These are phyloP conservation scores for Lepeophtheirus salmonis DNA, from an alignment of 1,140 invertebrate genomes.

Conservation along the genomic window DNA sequence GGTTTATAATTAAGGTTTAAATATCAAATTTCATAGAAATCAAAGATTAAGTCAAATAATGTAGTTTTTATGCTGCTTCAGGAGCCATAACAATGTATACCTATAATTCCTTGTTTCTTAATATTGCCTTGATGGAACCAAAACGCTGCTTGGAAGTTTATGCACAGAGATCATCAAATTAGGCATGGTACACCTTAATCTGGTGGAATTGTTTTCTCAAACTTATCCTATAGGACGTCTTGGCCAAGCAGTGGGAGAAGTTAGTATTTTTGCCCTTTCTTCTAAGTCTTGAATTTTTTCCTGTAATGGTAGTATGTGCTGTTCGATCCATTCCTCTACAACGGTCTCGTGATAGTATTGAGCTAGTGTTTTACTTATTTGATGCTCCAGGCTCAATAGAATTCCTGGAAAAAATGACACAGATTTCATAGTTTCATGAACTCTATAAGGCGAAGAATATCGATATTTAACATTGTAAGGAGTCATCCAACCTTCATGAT, in stretches of 20 bases:
- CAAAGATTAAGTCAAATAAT: no score
- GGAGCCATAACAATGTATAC: no score
- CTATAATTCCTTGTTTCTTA: no score
- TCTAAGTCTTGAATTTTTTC: neutral
- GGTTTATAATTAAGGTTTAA: no score
- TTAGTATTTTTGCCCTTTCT: slow-evolving; percentile 6
- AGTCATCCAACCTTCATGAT: slow-evolving; percentile 24
- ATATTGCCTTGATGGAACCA: no score
- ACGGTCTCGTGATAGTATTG: slow-evolving; percentile 25
- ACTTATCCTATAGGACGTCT: slow-evolving; percentile 1
- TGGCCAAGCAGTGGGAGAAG: slow-evolving; percentile 1
- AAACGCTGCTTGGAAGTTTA: no score
- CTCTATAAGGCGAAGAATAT: slow-evolving; percentile 24
- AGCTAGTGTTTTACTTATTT: slow-evolving; percentile 21
- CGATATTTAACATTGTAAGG: slow-evolving; percentile 27
- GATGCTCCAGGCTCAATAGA: slow-evolving; percentile 14
- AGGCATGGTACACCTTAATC: neutral
- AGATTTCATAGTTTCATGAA: slow-evolving; percentile 21
- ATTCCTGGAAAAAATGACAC: slow-evolving; percentile 15
- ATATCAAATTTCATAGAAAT: no score
- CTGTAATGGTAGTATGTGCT: slow-evolving; percentile 25
- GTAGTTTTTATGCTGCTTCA: no score
- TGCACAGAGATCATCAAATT: no score
- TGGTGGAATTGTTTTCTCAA: neutral
- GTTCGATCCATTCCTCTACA: slow-evolving; percentile 28